A percentile compares a stretch with the other conserved stretches of the same genome.
Conservation (phyloP, 2,888 invertebrate species). For the Xestia ashworthii region DNA sequence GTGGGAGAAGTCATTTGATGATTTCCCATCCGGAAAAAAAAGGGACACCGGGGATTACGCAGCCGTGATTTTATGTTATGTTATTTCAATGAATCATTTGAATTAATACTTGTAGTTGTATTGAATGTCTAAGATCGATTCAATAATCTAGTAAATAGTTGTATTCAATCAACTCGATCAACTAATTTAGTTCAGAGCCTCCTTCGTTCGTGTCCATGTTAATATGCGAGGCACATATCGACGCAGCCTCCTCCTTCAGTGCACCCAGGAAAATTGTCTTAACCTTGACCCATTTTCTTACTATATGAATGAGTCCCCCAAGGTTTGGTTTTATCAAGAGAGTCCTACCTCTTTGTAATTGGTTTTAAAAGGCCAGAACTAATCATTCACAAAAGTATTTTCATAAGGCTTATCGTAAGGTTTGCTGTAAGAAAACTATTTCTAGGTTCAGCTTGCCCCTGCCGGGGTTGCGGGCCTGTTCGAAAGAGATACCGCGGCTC, state of each 20-base stretch:
- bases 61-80: too few relatives aligned
- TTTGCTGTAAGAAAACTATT: background rate
- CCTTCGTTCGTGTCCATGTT: background rate
- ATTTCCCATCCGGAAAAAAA: too few relatives aligned
- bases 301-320: conserved; percentile 10
- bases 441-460: too few relatives aligned
- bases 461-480: too few relatives aligned
- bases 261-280: background rate
- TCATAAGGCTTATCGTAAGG: background rate
- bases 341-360: background rate
- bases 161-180: background rate
- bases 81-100: background rate
- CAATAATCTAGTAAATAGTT: background rate
- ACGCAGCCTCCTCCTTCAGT: background rate
- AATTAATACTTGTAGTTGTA: background rate
- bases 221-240: conserved; percentile 34
- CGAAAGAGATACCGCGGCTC: too few relatives aligned
- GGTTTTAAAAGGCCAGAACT: background rate
- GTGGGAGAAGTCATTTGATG: too few relatives aligned
- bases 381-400: background rate
- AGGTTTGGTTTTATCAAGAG: background rate
- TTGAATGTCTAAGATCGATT: background rate
- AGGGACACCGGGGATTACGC: too few relatives aligned
- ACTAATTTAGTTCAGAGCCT: conserved; percentile 21
- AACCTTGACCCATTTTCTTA: conserved; percentile 16